Conservation (phyloP, 2,113 vertebrate genomes). For the Benitochromis conjunctus region DNA sequence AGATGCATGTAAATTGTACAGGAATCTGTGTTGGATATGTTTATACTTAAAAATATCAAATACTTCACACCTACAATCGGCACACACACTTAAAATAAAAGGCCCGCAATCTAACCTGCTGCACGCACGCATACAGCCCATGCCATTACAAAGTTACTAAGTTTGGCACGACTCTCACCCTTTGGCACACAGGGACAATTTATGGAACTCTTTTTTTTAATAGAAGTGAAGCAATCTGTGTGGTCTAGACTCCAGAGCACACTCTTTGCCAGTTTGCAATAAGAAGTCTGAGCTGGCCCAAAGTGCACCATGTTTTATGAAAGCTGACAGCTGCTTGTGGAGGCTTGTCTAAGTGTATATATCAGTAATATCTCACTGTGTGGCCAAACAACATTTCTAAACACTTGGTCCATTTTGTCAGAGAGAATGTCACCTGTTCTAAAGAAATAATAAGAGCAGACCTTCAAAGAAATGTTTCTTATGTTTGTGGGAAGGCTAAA, state of each 20-base stretch:
- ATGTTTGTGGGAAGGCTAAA: background rate
- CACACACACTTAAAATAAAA: background rate
- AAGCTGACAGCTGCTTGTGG: slow-evolving; percentile 38
- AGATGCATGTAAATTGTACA: background rate
- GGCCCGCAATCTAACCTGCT: background rate
- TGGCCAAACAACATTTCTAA: slow-evolving; percentile 17
- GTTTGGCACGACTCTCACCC: background rate
- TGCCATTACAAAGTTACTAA: background rate
- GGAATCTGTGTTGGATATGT: background rate
- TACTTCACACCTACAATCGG: background rate
- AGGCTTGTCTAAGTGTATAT: slow-evolving; percentile 4
- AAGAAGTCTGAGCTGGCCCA: background rate
- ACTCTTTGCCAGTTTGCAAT: background rate
- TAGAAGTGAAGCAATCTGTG: slow-evolving; percentile 10
- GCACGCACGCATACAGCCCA: background rate
- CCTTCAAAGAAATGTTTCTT: background rate
- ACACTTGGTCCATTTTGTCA: background rate
- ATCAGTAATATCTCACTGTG: slow-evolving; percentile 30
- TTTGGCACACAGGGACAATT: background rate
- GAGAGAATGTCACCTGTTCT: background rate
- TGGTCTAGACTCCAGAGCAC: background rate
- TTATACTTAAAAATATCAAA: background rate
- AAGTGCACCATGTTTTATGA: slow-evolving; percentile 33
- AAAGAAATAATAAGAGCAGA: slow-evolving; percentile 13
- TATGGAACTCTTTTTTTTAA: slow-evolving; percentile 9